Evolutionary conservation across 2,113 vertebrate genomes (phyloP).

Genomic region (Syngnathoides biaculeatus): DNA sequence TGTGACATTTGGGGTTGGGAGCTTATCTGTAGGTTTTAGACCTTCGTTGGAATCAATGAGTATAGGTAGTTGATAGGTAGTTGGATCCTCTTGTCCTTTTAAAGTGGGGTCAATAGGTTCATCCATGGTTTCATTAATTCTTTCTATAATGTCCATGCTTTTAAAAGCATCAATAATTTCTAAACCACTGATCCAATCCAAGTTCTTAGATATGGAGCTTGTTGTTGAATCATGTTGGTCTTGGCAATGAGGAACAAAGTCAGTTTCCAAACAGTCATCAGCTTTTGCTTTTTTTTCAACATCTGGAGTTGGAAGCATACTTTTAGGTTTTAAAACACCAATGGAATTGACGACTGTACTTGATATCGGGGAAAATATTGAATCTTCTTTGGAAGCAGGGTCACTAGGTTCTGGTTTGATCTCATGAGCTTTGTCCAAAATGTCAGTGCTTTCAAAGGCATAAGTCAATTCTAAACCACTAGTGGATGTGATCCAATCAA

Average conservation of each 20-base stretch:
- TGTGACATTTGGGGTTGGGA: background rate
- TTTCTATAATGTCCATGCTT: background rate
- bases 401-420: background rate
- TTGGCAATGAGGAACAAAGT: background rate
- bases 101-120: background rate
- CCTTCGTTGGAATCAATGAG: background rate
- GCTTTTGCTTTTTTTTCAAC: background rate
- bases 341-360: background rate
- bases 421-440: background rate
- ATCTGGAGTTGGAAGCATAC: background rate
- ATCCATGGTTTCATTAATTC: background rate
- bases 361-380: background rate
- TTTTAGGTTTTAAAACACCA: background rate
- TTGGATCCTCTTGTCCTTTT: background rate
- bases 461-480: background rate
- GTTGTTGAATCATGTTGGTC: background rate
- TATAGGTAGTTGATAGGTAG: background rate
- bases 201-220: background rate
- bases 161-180: background rate
- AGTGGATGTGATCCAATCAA: background rate
- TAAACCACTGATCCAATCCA: background rate
- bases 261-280: background rate
- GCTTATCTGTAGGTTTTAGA: background rate
- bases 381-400: background rate
- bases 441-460: background rate